Evolutionary conservation across 2,797 vertebrate genomes (phyloP).

Genomic region (Triplophysa yarkandensis): DNA sequence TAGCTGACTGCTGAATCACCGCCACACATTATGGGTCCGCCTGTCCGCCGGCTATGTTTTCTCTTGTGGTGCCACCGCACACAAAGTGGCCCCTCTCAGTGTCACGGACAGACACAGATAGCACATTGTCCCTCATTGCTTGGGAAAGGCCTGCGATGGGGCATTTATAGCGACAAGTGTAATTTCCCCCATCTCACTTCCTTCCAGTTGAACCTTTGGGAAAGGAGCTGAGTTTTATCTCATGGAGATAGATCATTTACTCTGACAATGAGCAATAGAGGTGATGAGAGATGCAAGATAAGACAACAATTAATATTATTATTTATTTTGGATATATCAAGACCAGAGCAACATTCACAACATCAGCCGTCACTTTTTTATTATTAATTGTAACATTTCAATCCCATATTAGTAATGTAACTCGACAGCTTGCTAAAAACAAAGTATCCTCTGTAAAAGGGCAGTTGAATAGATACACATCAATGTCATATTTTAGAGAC

Average conservation of each 20-base stretch:
- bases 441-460: no score
- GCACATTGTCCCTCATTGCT: slow-evolving; percentile 69
- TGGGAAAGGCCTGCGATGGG: slow-evolving; percentile 75
- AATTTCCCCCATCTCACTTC: slow-evolving; percentile 66
- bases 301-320: slow-evolving; percentile 6
- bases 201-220: slow-evolving; percentile 63
- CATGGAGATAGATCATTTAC: slow-evolving; percentile 51
- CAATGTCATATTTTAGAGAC: no score
- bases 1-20: slow-evolving; percentile 75
- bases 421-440: no score
- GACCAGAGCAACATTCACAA: no score
- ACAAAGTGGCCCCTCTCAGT: slow-evolving; percentile 66
- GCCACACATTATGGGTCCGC: slow-evolving; percentile 57
- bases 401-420: no score
- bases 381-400: no score
- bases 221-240: slow-evolving; percentile 54
- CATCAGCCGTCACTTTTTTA: no score
- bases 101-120: slow-evolving; percentile 71
- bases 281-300: background rate
- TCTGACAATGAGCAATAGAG: slow-evolving; percentile 72
- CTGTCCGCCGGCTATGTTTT: slow-evolving; percentile 66
- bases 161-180: slow-evolving; percentile 75
- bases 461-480: no score
- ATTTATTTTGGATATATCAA: slow-evolving; percentile 7
- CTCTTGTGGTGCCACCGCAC: slow-evolving; percentile 65